Evolutionary conservation across 2,113 vertebrate species (phyloP).

Genomic region (Lethenteron reissneri): DNA sequence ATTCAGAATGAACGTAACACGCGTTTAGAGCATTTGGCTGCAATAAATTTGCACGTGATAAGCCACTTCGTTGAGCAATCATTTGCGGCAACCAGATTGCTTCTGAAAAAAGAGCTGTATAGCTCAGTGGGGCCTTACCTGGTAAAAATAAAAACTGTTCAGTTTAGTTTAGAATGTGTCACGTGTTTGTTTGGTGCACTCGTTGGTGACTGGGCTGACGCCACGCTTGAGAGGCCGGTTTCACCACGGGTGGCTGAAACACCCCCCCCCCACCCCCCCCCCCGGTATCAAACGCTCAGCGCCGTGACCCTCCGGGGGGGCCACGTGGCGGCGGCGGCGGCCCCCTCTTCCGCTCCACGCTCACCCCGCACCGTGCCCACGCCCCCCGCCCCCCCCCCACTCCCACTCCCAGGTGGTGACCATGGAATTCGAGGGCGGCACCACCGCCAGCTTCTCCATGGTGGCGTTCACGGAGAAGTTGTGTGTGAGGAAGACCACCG

Average conservation of each 20-base stretch:
- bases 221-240: background rate
- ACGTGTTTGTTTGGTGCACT: background rate
- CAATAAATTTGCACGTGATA: too few relatives aligned
- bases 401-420: slow-evolving; percentile 32
- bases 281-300: background rate
- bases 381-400: background rate
- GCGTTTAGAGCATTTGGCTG: too few relatives aligned
- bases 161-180: too few relatives aligned
- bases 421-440: slow-evolving; percentile 48
- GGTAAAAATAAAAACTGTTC: too few relatives aligned
- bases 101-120: too few relatives aligned
- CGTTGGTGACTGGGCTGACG: background rate
- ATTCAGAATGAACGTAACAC: too few relatives aligned
- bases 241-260: background rate
- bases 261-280: background rate
- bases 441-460: slow-evolving; percentile 43
- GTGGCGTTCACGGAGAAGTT: slow-evolving; percentile 37
- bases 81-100: too few relatives aligned
- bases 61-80: too few relatives aligned
- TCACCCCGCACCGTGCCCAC: background rate
- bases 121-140: too few relatives aligned
- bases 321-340: background rate
- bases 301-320: background rate
- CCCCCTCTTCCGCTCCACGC: background rate
- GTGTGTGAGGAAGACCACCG: slow-evolving; percentile 27